These are phyloP conservation scores for Sesia apiformis DNA, from an alignment of 2,888 invertebrate genomes.

Conservation along the genomic window DNA sequence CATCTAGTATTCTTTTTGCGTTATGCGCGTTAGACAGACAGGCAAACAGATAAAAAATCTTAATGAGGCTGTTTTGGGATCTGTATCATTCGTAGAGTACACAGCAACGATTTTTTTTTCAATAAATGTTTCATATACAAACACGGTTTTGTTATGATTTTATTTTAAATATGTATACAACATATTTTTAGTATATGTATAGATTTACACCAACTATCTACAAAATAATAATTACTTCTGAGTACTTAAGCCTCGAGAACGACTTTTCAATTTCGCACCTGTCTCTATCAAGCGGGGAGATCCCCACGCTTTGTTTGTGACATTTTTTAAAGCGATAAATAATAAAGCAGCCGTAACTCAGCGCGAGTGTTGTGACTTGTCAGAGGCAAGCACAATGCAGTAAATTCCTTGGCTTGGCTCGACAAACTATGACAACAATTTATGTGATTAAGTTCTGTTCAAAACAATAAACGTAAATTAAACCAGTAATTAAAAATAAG, in stretches of 20 bases:
- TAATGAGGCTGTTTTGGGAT: no score
- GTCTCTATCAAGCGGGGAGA: not conserved
- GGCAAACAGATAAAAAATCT: no score
- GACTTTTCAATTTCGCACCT: constrained; percentile 6
- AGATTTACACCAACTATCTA: no score
- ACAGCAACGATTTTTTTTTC: no score
- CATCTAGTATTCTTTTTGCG: no score
- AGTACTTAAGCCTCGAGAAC: not conserved
- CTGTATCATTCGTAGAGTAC: no score
- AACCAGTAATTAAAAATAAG: not conserved
- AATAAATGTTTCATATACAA: no score
- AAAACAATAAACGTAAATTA: not conserved
- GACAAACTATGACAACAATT: not conserved
- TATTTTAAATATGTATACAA: no score
- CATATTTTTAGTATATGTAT: no score
- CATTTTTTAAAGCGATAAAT: constrained; percentile 3
- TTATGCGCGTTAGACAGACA: no score
- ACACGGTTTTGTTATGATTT: no score
- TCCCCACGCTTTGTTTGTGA: not conserved
- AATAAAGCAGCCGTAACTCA: constrained; percentile 1
- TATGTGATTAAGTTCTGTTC: not conserved
- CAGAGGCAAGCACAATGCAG: constrained; percentile 4
- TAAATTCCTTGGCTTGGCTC: constrained; percentile 2
- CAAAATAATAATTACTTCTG: no score
- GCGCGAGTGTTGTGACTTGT: constrained; percentile 4